phyloP scores from a whole-genome alignment of 30 jellyfish, hydroid and myxozoan species.

The Pelagia noctiluca region DNA sequence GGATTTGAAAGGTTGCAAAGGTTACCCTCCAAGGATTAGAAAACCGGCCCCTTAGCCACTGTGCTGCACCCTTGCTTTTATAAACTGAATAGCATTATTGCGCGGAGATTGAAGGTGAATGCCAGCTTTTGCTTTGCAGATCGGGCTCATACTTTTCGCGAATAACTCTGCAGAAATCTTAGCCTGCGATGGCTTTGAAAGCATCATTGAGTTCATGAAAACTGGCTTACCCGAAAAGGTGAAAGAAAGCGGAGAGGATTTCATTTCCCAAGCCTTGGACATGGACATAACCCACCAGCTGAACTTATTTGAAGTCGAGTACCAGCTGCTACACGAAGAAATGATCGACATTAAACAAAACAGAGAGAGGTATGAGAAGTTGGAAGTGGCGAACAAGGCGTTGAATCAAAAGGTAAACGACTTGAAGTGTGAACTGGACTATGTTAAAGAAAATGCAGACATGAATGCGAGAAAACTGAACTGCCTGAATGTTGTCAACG shows the following conservation, averaged over 20 bases:
- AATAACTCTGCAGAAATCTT: slow-evolving; percentile 77
- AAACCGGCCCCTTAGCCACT: no score
- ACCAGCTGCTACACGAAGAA: slow-evolving; percentile 95
- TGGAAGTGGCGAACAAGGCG: slow-evolving; percentile 78
- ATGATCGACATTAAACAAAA: slow-evolving; percentile 93
- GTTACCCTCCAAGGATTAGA: no score
- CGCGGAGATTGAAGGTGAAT: no score
- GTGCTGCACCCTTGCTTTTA: no score
- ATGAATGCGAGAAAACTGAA: slow-evolving; percentile 24
- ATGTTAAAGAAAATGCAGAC: slow-evolving; percentile 73
- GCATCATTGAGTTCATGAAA: slow-evolving; percentile 85
- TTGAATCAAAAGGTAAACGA: slow-evolving; percentile 70
- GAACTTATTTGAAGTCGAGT: slow-evolving; percentile 93
- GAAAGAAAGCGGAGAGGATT: slow-evolving; percentile 77
- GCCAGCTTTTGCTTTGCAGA: slow-evolving; percentile 63
- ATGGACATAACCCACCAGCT: slow-evolving; percentile 90
- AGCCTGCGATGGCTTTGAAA: slow-evolving; percentile 90
- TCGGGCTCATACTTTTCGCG: slow-evolving; percentile 88
- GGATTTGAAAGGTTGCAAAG: no score
- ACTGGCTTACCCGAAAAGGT: slow-evolving; percentile 80
- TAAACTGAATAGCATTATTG: no score
- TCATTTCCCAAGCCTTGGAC: slow-evolving; percentile 82
- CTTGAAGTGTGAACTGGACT: slow-evolving; percentile 70
- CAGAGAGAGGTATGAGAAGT: slow-evolving; percentile 86
- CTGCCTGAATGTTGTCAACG: slow-evolving; percentile 17